phyloP scores from a whole-genome alignment of 2,888 invertebrate species.

The Quadroppia sp. region DNA sequence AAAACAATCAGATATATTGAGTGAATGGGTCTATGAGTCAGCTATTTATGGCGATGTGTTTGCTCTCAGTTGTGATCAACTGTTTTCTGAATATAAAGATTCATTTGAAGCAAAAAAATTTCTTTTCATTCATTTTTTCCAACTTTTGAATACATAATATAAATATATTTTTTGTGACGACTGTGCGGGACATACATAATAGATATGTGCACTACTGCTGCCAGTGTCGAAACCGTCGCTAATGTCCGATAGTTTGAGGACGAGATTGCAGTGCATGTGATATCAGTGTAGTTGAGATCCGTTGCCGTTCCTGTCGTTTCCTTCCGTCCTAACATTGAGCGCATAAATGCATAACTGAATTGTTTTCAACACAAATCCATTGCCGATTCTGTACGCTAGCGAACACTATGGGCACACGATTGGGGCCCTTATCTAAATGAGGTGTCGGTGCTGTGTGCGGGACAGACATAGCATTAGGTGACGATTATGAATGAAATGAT shows the following conservation, averaged over 20 bases:
- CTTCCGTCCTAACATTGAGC: slow-evolving; percentile 23
- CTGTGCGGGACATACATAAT: neutral
- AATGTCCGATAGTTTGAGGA: slow-evolving; percentile 25
- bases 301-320: slow-evolving; percentile 23
- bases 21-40: slow-evolving; percentile 13
- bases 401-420: neutral
- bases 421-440: slow-evolving; percentile 18
- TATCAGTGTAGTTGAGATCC: slow-evolving; percentile 10
- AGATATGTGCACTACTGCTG: neutral
- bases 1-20: slow-evolving; percentile 34
- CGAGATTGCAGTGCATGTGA: neutral
- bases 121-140: neutral
- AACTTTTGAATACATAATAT: neutral
- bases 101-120: neutral
- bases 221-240: slow-evolving; percentile 2
- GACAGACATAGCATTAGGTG: slow-evolving; percentile 17
- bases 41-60: slow-evolving; percentile 11
- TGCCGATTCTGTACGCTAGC: neutral
- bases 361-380: slow-evolving; percentile 2
- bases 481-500: slow-evolving; percentile 4
- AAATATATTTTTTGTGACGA: neutral
- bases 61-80: neutral
- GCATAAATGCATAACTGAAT: slow-evolving; percentile 30
- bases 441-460: slow-evolving; percentile 20
- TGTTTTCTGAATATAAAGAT: neutral